phyloP scores from a whole-genome alignment of 2,888 invertebrate genomes.

The Spodoptera picta region DNA sequence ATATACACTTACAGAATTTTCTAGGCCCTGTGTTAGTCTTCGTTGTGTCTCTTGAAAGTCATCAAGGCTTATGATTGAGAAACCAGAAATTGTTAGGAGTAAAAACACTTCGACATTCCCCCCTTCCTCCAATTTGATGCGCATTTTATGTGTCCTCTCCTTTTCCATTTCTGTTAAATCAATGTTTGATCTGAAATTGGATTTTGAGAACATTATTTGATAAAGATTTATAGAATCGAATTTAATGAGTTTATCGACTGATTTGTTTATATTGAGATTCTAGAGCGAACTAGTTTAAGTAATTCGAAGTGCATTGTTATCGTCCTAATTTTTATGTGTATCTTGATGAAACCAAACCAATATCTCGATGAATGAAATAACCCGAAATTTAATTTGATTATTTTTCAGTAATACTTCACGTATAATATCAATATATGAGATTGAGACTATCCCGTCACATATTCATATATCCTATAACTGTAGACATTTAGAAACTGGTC shows the following conservation, averaged over 20 bases:
- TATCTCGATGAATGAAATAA: no score
- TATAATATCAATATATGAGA: no score
- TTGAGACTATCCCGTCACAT: no score
- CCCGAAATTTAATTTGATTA: no score
- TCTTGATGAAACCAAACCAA: no score
- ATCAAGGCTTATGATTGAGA: conserved; percentile 94
- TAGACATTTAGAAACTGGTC: no score
- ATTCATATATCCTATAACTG: no score
- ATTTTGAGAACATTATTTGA: conserved; percentile 5
- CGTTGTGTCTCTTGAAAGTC: conserved; percentile 92
- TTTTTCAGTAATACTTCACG: no score
- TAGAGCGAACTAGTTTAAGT: no score
- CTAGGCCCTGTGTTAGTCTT: conserved; percentile 86
- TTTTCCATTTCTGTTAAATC: conserved; percentile 94
- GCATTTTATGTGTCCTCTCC: conserved; percentile 96
- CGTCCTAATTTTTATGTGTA: no score
- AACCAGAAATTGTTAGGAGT: conserved; percentile 97
- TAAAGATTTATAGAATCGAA: background rate
- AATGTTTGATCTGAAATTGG: conserved; percentile 88
- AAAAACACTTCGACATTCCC: conserved; percentile 91
- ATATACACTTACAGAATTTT: conserved; percentile 89
- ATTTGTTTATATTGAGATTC: no score
- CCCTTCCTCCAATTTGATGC: conserved; percentile 93
- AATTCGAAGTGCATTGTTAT: no score
- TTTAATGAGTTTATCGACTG: background rate